phyloP scores from a whole-genome alignment of 2,888 invertebrate species.

The Dione vanillae region DNA sequence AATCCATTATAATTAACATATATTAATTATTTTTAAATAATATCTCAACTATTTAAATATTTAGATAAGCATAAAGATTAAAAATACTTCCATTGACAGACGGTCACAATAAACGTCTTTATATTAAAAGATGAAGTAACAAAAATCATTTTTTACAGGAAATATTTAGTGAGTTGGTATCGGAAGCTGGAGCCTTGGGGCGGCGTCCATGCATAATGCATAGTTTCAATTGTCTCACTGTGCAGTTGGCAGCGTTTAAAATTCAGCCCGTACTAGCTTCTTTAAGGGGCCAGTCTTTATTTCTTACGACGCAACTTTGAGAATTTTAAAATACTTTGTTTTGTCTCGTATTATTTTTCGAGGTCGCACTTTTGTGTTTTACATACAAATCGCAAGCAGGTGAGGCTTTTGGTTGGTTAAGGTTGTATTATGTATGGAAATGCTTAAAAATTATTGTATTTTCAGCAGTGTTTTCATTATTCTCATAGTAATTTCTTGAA shows the following conservation, averaged over 20 bases:
- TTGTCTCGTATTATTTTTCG: conserved; percentile 33
- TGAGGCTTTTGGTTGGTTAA: conserved; percentile 5
- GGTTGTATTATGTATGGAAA: background rate
- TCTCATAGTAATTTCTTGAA: no score
- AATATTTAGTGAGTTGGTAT: conserved; percentile 56
- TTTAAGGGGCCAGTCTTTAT: conserved; percentile 46
- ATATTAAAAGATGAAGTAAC: conserved; percentile 16
- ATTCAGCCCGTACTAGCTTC: conserved; percentile 60
- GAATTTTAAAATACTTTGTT: conserved; percentile 39
- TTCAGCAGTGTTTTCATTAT: background rate
- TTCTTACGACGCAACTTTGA: conserved; percentile 45
- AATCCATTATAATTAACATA: no score
- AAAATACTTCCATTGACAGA: background rate
- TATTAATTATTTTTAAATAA: no score
- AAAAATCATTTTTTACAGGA: conserved; percentile 51
- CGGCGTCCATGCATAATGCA: conserved; percentile 70
- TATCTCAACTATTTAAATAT: background rate
- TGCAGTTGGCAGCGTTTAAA: conserved; percentile 57
- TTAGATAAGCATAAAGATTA: background rate
- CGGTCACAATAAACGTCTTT: background rate
- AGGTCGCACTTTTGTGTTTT: conserved; percentile 28
- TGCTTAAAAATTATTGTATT: background rate
- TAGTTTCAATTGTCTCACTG: conserved; percentile 68
- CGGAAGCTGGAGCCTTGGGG: conserved; percentile 41
- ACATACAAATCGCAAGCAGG: conserved; percentile 15